Evolutionary conservation across 2,797 vertebrate species (phyloP).

Genomic region (Calcarius lapponicus): DNA sequence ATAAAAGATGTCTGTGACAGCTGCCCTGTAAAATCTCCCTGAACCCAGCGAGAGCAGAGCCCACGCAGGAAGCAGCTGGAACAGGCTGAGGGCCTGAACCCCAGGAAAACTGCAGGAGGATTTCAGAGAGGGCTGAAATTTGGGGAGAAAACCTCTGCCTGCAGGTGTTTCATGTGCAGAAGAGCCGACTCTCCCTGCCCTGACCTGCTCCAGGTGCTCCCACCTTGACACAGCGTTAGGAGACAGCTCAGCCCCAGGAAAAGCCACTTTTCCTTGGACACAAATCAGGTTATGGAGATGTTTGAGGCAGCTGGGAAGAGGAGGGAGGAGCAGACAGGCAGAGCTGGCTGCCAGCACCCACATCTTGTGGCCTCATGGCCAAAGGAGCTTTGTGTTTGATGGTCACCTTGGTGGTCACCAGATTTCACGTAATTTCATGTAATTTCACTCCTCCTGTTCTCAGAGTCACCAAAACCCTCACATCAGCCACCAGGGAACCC

Average conservation of each 20-base stretch:
- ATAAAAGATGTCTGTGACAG: too few species aligned
- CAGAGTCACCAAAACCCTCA: neutral
- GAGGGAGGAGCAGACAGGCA: neutral
- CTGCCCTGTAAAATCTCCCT: neutral
- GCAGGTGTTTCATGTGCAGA: neutral
- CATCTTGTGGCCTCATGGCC: fast-evolving
- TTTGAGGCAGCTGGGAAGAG: neutral
- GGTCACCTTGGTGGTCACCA: neutral
- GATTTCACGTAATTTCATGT: neutral
- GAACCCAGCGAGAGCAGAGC: neutral
- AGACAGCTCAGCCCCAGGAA: neutral
- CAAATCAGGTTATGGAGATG: neutral
- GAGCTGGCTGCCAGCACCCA: neutral
- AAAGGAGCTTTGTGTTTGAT: neutral
- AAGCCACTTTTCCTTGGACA: neutral
- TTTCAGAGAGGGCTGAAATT: neutral
- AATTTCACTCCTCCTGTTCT: neutral
- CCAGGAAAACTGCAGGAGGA: neutral
- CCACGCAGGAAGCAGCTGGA: fast-evolving
- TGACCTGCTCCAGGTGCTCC: neutral
- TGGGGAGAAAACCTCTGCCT: neutral
- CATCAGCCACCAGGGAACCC: neutral
- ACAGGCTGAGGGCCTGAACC: fast-evolving
- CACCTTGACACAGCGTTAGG: neutral
- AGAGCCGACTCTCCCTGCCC: fast-evolving